Evolutionary conservation across 2,797 vertebrate species (phyloP).

Genomic region (Manis pentadactyla): DNA sequence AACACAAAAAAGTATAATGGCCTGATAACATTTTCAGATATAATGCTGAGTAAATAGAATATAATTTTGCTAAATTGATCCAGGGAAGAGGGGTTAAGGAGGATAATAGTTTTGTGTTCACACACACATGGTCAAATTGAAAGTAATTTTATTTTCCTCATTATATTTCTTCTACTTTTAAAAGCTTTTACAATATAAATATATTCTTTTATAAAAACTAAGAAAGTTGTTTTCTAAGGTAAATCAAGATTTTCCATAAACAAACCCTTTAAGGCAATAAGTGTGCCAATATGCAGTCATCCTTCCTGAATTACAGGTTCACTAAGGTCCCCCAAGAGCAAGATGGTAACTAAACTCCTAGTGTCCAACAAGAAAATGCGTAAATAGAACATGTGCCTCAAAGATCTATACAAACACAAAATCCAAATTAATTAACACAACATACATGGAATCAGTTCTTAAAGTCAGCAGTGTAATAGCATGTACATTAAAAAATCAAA

Average conservation of each 20-base stretch:
- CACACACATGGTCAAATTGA: neutral
- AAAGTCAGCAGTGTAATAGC: neutral
- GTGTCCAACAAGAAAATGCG: neutral
- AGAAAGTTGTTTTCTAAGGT: constrained; percentile 18
- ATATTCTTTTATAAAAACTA: neutral
- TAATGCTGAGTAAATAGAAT: neutral
- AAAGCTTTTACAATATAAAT: neutral
- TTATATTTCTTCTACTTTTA: constrained; percentile 2
- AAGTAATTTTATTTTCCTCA: neutral
- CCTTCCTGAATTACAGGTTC: neutral
- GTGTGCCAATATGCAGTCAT: neutral
- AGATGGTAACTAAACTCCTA: neutral
- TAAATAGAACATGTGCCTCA: neutral
- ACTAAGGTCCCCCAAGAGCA: neutral
- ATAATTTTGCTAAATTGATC: neutral
- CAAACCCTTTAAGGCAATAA: neutral
- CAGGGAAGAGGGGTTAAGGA: neutral
- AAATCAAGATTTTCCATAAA: neutral
- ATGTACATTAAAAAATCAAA: neutral
- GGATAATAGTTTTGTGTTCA: neutral
- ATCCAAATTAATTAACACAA: neutral
- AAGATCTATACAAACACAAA: neutral
- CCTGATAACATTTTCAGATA: neutral
- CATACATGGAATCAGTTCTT: neutral
- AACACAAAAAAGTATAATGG: neutral